These are phyloP conservation scores for Cremastobaeus sp. DNA, from an alignment of 2,888 invertebrate genomes.

Conservation along the genomic window DNA sequence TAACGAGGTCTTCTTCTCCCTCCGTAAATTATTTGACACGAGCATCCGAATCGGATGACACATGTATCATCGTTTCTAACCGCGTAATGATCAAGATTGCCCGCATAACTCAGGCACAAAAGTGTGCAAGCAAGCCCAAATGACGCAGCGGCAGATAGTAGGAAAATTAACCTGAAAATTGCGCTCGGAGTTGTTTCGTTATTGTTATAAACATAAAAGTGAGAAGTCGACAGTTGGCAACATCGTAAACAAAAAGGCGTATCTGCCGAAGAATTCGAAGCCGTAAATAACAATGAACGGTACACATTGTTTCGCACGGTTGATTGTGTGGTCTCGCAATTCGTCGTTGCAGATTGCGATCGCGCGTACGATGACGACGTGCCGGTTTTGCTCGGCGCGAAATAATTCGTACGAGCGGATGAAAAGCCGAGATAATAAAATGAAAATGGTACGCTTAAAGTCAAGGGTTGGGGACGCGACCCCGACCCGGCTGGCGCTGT, in stretches of 20 bases:
- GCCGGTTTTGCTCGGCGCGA: constrained; percentile 57
- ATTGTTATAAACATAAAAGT: background rate
- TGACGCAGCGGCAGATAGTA: no score
- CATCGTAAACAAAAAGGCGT: constrained; percentile 14
- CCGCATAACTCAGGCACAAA: no score
- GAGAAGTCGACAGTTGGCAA: no score
- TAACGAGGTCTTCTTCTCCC: no score
- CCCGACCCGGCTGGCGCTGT: constrained; percentile 61
- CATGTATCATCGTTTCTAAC: no score
- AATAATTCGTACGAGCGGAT: constrained; percentile 65
- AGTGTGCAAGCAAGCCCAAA: no score
- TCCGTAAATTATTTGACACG: no score
- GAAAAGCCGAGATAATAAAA: constrained; percentile 73
- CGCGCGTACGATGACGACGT: constrained; percentile 55
- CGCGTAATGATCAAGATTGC: no score
- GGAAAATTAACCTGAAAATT: no score
- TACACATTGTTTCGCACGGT: constrained; percentile 42
- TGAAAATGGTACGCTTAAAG: constrained; percentile 73
- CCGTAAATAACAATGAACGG: constrained; percentile 50
- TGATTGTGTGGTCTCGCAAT: constrained; percentile 57
- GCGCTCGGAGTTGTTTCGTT: no score
- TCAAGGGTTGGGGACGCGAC: constrained; percentile 65
- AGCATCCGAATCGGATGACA: no score
- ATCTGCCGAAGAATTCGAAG: constrained; percentile 30
- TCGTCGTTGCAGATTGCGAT: constrained; percentile 61